Conservation (phyloP, 1,140 invertebrate species). For the Homalodisca vitripennis region DNA sequence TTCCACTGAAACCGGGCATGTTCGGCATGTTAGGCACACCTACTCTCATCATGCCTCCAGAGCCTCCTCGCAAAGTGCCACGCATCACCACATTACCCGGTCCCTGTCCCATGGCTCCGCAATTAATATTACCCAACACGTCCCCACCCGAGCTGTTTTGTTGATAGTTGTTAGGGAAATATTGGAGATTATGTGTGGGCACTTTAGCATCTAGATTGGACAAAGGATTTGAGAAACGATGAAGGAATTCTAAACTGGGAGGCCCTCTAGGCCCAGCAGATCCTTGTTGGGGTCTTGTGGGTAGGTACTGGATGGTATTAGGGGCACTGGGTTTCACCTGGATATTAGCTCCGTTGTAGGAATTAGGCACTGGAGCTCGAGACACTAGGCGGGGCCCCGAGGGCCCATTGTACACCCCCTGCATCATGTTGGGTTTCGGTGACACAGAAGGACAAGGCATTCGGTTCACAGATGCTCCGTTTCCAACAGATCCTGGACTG, state of each 20-base stretch:
- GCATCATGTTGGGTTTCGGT: constrained; percentile 52
- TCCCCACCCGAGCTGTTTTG: constrained; percentile 35
- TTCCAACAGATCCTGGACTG: constrained; percentile 49
- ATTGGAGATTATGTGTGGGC: constrained; percentile 69
- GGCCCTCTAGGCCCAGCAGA: constrained; percentile 69
- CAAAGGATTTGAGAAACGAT: constrained; percentile 79
- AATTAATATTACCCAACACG: constrained; percentile 30
- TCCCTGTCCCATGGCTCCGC: constrained; percentile 34
- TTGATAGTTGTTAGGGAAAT: constrained; percentile 59
- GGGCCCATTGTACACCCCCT: constrained; percentile 38
- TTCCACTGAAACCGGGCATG: constrained; percentile 45
- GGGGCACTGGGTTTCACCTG: constrained; percentile 95
- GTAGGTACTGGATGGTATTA: constrained; percentile 97
- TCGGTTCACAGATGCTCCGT: constrained; percentile 36
- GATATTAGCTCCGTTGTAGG: constrained; percentile 80
- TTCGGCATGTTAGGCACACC: constrained; percentile 35
- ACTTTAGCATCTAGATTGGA: constrained; percentile 70
- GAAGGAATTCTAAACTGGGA: constrained; percentile 89
- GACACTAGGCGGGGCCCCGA: constrained; percentile 30
- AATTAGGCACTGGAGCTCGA: constrained; percentile 56
- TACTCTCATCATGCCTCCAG: constrained; percentile 39
- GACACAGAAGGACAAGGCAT: constrained; percentile 46
- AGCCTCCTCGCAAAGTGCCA: constrained; percentile 34
- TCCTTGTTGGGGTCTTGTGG: constrained; percentile 76
- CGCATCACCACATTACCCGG: constrained; percentile 36